Percentiles rank a stretch among this genome's conserved stretches.
phyloP scores from a whole-genome alignment of 1,140 invertebrate species.

The Cotesia glomerata region DNA sequence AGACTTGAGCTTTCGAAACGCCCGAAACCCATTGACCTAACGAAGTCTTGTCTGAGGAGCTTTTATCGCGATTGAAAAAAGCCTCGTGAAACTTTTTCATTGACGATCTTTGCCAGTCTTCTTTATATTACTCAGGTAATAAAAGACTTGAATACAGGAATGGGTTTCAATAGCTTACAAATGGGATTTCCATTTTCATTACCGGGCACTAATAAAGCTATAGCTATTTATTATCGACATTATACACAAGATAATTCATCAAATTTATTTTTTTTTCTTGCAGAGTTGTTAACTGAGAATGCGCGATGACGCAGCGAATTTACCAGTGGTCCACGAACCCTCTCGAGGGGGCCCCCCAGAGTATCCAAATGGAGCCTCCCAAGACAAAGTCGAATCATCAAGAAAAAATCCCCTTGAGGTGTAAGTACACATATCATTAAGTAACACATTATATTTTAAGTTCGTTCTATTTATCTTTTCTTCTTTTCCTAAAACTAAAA shows the following conservation, averaged over 20 bases:
- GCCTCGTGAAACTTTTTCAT: conserved; percentile 2
- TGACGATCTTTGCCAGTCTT: neutral
- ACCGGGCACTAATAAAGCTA: neutral
- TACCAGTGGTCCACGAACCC: conserved; percentile 60
- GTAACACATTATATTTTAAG: too few species aligned
- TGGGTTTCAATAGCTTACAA: conserved; percentile 3
- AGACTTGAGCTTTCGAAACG: neutral
- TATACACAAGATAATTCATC: neutral
- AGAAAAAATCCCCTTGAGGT: conserved; percentile 58
- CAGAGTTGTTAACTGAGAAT: conserved; percentile 62
- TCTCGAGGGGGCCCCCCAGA: conserved; percentile 52
- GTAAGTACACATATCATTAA: conserved; percentile 49
- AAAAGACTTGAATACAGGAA: neutral
- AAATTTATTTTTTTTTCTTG: conserved; percentile 30
- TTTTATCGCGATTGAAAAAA: conserved; percentile 24
- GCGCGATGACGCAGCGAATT: conserved; percentile 62
- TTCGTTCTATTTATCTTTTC: too few species aligned
- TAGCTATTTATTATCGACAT: neutral
- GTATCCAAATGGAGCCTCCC: conserved; percentile 58
- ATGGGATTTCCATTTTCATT: conserved; percentile 1
- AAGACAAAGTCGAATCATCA: conserved; percentile 52
- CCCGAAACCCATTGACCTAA: conserved; percentile 27
- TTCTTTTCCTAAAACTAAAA: too few species aligned
- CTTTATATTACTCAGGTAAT: too few species aligned
- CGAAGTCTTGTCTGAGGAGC: conserved; percentile 38